A percentile compares a stretch with the other conserved stretches of the same genome.
These are phyloP conservation scores for Hippoglossus stenolepis DNA, from an alignment of 2,113 vertebrate species.

Conservation along the genomic window DNA sequence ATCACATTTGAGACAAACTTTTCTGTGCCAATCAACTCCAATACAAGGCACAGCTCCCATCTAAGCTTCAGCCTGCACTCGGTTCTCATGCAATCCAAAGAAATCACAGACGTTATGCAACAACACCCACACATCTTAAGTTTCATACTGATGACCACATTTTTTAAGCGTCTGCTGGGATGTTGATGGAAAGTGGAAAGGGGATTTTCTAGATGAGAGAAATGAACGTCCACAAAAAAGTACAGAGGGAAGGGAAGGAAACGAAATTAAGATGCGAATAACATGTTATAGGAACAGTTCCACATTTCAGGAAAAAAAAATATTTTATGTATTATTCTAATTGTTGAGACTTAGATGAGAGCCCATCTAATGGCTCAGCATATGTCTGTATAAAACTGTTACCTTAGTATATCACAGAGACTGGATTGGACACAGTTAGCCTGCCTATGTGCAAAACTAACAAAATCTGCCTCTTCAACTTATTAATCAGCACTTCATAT, in stretches of 20 bases:
- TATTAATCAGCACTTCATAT: not conserved
- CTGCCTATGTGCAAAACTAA: not conserved
- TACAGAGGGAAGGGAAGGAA: not conserved
- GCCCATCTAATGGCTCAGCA: not conserved
- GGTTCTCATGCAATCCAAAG: constrained; percentile 40
- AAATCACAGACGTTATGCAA: constrained; percentile 64
- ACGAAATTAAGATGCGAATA: not conserved
- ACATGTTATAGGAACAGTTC: not conserved
- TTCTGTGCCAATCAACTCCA: constrained; percentile 48
- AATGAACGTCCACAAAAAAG: not conserved
- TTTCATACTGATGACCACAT: constrained; percentile 46
- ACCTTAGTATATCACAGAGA: not conserved
- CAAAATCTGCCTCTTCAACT: not conserved
- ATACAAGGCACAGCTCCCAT: constrained; percentile 15
- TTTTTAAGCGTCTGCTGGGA: constrained; percentile 27
- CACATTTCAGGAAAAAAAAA: not conserved
- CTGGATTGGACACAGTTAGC: not conserved
- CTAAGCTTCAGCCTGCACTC: constrained; percentile 30
- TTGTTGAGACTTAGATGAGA: not conserved
- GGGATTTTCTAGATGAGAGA: constrained; percentile 6
- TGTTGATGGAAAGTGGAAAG: constrained; percentile 31
- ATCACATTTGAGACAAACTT: constrained; percentile 63
- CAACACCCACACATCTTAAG: constrained; percentile 53
- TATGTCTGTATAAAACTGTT: not conserved
- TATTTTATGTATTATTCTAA: not conserved